Evolutionary conservation across 1,140 invertebrate species (phyloP).

Genomic region (Drosophila willistoni): DNA sequence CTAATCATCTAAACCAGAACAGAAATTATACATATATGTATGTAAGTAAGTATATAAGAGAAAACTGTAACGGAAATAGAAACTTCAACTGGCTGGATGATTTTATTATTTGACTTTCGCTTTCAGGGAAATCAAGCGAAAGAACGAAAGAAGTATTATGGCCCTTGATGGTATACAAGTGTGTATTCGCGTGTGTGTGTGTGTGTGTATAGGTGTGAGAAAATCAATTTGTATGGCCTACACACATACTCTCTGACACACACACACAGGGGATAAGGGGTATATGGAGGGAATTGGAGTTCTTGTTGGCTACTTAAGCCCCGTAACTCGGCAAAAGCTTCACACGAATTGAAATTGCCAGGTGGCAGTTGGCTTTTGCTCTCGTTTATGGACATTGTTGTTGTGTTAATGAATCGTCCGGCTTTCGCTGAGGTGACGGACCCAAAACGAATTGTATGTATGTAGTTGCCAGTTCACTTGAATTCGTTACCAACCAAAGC

Average conservation of each 20-base stretch:
- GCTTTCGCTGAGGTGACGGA: slow-evolving; percentile 12
- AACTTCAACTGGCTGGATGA: slow-evolving; percentile 46
- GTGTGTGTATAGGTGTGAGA: slow-evolving; percentile 51
- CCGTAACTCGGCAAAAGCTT: slow-evolving; percentile 39
- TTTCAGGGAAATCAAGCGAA: slow-evolving; percentile 22
- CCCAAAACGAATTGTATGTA: slow-evolving; percentile 14
- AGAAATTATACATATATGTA: background rate
- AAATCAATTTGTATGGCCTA: slow-evolving; percentile 70
- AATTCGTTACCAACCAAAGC: slow-evolving; percentile 37
- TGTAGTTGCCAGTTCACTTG: slow-evolving; percentile 35
- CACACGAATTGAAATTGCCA: slow-evolving; percentile 57
- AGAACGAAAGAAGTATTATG: slow-evolving; percentile 16
- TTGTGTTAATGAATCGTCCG: slow-evolving; percentile 54
- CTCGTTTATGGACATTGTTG: slow-evolving; percentile 52
- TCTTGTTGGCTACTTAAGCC: slow-evolving; percentile 49
- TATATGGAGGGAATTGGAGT: slow-evolving; percentile 23
- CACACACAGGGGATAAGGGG: slow-evolving; percentile 13
- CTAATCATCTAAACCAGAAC: slow-evolving; percentile 25
- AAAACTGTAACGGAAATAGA: slow-evolving; percentile 33
- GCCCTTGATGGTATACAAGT: background rate
- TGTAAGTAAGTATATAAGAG: slow-evolving; percentile 1
- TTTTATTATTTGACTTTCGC: slow-evolving; percentile 55
- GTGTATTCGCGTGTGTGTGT: background rate
- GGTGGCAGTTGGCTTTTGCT: slow-evolving; percentile 41
- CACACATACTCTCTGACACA: slow-evolving; percentile 14